These are phyloP conservation scores for Trichonephila clavipes DNA, from an alignment of 1,140 invertebrate species.

Conservation along the genomic window DNA sequence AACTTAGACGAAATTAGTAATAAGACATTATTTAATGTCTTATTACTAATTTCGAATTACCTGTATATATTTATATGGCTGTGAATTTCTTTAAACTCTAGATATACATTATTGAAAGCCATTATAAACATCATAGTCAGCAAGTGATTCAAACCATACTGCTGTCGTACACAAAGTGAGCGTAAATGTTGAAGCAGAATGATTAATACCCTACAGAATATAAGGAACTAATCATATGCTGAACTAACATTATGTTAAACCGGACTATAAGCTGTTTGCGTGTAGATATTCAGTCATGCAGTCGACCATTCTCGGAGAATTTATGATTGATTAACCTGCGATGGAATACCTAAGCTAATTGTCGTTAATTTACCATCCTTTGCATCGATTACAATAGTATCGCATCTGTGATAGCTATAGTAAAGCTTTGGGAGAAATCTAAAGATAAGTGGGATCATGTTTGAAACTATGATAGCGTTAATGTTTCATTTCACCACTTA, in stretches of 20 bases:
- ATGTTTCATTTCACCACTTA: not conserved
- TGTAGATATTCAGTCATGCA: conserved; percentile 18
- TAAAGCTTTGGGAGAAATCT: conserved; percentile 12
- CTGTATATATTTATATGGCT: too few relatives aligned
- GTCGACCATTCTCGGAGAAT: conserved; percentile 13
- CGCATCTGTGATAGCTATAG: not conserved
- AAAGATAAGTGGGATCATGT: not conserved
- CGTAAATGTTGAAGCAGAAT: conserved; percentile 11
- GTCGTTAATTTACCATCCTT: conserved; percentile 12
- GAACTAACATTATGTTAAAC: conserved; percentile 35
- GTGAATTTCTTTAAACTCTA: too few relatives aligned
- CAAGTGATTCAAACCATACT: too few relatives aligned
- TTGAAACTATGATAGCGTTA: not conserved
- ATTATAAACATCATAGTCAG: too few relatives aligned
- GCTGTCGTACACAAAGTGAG: not conserved
- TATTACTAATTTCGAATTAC: too few relatives aligned
- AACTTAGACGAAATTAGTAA: too few relatives aligned
- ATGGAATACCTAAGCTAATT: conserved; percentile 35
- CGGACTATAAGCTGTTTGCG: conserved; percentile 20
- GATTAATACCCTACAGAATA: not conserved
- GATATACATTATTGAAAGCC: too few relatives aligned
- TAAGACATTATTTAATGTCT: too few relatives aligned
- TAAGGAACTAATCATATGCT: conserved; percentile 27
- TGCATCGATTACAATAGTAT: conserved; percentile 21
- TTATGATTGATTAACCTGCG: conserved; percentile 27